A percentile compares a stretch with the other conserved stretches of the same genome.
phyloP scores from a whole-genome alignment of 2,113 vertebrate species.

The Myotis lucifugus region DNA sequence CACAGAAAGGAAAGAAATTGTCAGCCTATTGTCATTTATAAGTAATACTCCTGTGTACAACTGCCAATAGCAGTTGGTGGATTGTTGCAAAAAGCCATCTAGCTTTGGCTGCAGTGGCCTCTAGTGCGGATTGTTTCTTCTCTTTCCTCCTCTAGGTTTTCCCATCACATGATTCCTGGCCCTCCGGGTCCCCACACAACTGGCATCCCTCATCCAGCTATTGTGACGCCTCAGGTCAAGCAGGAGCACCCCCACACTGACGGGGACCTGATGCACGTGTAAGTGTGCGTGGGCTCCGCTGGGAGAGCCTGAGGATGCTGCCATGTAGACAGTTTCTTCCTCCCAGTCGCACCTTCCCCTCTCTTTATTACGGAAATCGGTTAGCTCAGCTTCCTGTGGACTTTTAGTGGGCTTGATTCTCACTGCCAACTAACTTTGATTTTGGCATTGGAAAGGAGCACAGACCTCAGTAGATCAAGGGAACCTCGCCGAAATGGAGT shows the following conservation, averaged over 20 bases:
- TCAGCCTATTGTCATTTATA: neutral
- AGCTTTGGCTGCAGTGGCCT: neutral
- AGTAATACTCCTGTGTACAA: neutral
- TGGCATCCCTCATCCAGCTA: constrained; percentile 99
- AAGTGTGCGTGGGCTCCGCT: constrained; percentile 81
- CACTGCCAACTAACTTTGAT: neutral
- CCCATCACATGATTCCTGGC: constrained; percentile 99
- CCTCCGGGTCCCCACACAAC: constrained; percentile 97
- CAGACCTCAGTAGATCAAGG: neutral
- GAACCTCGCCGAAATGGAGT: neutral
- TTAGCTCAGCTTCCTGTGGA: neutral
- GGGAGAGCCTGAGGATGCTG: neutral
- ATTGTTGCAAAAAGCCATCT: neutral
- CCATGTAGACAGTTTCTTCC: neutral
- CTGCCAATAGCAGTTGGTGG: neutral
- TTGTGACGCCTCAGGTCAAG: constrained; percentile 99
- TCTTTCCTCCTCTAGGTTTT: constrained; percentile 90
- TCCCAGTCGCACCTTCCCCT: neutral
- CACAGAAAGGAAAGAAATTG: constrained; percentile 15
- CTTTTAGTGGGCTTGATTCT: neutral
- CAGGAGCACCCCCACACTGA: constrained; percentile 96
- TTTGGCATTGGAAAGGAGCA: neutral
- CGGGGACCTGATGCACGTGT: constrained; percentile 98
- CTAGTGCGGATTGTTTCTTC: neutral
- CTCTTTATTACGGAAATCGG: neutral